Conservation (phyloP, 1,140 invertebrate genomes). For the Bradysia coprophila region DNA sequence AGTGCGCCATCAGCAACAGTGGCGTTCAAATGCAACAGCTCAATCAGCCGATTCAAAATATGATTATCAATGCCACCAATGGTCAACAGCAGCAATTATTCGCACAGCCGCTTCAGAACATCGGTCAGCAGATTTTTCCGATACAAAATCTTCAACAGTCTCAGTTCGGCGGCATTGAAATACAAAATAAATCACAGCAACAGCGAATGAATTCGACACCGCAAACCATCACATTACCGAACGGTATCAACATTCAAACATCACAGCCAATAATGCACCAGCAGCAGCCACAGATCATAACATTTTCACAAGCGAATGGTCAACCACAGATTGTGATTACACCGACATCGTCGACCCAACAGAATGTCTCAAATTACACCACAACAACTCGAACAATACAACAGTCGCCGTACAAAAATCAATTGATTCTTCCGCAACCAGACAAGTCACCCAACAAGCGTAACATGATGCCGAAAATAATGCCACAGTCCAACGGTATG, state of each 20-base stretch:
- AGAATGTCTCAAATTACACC: neutral
- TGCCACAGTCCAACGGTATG: neutral
- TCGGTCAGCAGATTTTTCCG: neutral
- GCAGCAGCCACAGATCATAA: neutral
- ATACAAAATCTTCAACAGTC: neutral
- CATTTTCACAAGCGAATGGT: neutral
- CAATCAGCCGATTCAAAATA: neutral
- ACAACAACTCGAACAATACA: neutral
- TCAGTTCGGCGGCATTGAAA: neutral
- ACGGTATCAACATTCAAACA: neutral
- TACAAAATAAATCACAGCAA: neutral
- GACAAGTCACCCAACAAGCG: conserved; percentile 1
- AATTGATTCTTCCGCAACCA: neutral
- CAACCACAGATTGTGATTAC: neutral
- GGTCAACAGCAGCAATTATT: neutral
- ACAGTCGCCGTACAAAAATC: neutral
- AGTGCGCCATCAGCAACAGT: neutral
- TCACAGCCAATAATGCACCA: conserved; percentile 1
- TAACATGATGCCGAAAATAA: neutral
- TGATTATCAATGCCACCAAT: neutral
- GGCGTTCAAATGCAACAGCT: neutral
- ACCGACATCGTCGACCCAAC: neutral
- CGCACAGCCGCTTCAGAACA: neutral
- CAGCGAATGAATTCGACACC: neutral
- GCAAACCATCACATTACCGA: neutral